Percentiles rank a stretch among this genome's conserved stretches.
Evolutionary conservation across 2,113 vertebrate species (phyloP).

Genomic region (Actinemys pallida): DNA sequence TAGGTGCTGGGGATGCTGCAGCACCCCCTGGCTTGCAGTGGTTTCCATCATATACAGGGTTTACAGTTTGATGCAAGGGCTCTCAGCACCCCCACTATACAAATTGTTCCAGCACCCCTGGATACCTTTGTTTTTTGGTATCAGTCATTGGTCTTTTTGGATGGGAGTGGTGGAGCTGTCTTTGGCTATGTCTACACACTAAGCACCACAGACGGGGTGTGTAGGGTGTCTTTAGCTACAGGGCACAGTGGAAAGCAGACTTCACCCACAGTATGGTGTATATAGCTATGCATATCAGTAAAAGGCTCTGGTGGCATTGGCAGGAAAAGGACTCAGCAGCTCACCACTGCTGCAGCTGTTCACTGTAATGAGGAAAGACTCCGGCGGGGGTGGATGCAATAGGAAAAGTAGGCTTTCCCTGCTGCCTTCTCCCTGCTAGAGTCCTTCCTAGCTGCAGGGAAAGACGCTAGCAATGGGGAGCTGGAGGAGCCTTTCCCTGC

Average conservation of each 20-base stretch:
- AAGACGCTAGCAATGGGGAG: neutral
- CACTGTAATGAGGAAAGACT: neutral
- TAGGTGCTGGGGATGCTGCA: too few relatives aligned
- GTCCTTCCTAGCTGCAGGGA: neutral
- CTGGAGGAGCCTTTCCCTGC: neutral
- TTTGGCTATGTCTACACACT: neutral
- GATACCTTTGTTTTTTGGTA: neutral
- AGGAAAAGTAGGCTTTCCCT: neutral
- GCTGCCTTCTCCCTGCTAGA: too few relatives aligned
- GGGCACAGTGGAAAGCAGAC: neutral
- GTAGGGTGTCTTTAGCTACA: neutral
- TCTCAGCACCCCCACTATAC: too few relatives aligned
- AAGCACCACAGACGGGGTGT: rapidly evolving
- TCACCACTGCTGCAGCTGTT: neutral
- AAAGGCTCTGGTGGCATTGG: too few relatives aligned
- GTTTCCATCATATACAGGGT: too few relatives aligned
- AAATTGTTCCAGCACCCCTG: too few relatives aligned
- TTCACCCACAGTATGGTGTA: neutral
- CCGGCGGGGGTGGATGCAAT: neutral
- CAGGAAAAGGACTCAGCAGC: neutral
- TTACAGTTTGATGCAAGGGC: too few relatives aligned
- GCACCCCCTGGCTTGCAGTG: too few relatives aligned
- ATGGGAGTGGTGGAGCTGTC: neutral
- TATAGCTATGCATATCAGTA: neutral
- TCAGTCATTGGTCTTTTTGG: neutral